Conservation (phyloP, 2,888 invertebrate genomes). For the Eupithecia pulchellata region DNA sequence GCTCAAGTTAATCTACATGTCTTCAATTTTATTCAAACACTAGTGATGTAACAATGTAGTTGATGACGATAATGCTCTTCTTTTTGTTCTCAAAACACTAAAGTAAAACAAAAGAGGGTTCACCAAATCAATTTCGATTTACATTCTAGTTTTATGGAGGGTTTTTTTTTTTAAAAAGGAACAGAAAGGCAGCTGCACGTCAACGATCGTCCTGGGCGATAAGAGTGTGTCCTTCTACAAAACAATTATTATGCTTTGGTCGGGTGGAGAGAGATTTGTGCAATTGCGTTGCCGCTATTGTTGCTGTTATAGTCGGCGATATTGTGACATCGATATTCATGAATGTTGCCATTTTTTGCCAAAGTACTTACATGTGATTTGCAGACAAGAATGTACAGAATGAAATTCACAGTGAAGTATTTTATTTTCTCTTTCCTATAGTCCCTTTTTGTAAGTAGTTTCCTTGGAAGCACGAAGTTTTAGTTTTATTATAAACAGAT, state of each 20-base stretch:
- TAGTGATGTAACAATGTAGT: slow-evolving; percentile 21
- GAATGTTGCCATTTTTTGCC: slow-evolving; percentile 43
- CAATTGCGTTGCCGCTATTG: slow-evolving; percentile 69
- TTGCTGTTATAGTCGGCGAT: slow-evolving; percentile 51
- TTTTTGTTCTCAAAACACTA: slow-evolving; percentile 14
- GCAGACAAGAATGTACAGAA: neutral
- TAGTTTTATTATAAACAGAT: slow-evolving; percentile 24
- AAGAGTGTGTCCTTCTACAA: slow-evolving; percentile 78
- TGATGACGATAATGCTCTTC: too few species aligned
- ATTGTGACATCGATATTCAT: slow-evolving; percentile 58
- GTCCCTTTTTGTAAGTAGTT: neutral
- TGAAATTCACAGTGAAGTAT: neutral
- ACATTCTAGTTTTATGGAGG: slow-evolving; percentile 54
- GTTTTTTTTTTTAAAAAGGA: slow-evolving; percentile 66
- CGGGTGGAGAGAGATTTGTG: slow-evolving; percentile 68
- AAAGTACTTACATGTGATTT: neutral
- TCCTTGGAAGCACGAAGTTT: neutral
- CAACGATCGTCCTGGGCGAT: slow-evolving; percentile 70
- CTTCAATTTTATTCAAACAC: neutral
- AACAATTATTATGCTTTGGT: slow-evolving; percentile 77
- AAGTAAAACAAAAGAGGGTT: slow-evolving; percentile 35
- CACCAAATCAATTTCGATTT: slow-evolving; percentile 53
- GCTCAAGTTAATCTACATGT: too few species aligned
- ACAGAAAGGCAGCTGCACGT: slow-evolving; percentile 76
- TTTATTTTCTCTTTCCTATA: neutral